A percentile compares a stretch with the other conserved stretches of the same genome.
Conservation (phyloP, 2,797 vertebrate genomes). For the Sciaenops ocellatus region DNA sequence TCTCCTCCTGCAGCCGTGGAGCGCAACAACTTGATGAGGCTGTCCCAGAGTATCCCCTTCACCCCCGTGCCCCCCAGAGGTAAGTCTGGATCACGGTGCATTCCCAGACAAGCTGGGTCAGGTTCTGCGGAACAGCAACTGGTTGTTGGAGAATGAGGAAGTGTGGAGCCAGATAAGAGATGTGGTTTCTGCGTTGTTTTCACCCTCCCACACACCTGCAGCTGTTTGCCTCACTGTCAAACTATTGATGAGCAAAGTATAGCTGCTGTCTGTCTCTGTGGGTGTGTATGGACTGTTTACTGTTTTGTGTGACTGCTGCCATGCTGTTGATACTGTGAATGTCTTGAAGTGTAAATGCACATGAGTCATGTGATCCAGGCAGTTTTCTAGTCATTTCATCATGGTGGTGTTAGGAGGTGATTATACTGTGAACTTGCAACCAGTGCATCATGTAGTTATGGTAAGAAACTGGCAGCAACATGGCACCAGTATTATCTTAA, state of each 20-base stretch:
- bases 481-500: background rate
- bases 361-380: background rate
- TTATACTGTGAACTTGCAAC: background rate
- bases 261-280: background rate
- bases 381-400: background rate
- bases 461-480: background rate
- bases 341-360: background rate
- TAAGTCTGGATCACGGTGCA: conserved; percentile 72
- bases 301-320: background rate
- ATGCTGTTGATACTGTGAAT: background rate
- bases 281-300: background rate
- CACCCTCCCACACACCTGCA: background rate
- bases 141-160: conserved; percentile 57
- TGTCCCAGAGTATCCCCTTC: conserved; percentile 98
- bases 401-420: background rate
- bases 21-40: conserved; percentile 98
- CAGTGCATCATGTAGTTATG: background rate
- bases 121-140: background rate
- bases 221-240: conserved; percentile 13
- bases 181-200: conserved; percentile 1
- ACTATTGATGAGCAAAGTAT: background rate
- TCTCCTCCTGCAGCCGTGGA: conserved; percentile 90
- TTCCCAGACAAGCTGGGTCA: background rate
- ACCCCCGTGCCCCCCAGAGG: conserved; percentile 98
- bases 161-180: conserved; percentile 26